Percentiles rank a stretch among this genome's conserved stretches.
Evolutionary conservation across 1,140 invertebrate genomes (phyloP).

Genomic region (Globodera rostochiensis): DNA sequence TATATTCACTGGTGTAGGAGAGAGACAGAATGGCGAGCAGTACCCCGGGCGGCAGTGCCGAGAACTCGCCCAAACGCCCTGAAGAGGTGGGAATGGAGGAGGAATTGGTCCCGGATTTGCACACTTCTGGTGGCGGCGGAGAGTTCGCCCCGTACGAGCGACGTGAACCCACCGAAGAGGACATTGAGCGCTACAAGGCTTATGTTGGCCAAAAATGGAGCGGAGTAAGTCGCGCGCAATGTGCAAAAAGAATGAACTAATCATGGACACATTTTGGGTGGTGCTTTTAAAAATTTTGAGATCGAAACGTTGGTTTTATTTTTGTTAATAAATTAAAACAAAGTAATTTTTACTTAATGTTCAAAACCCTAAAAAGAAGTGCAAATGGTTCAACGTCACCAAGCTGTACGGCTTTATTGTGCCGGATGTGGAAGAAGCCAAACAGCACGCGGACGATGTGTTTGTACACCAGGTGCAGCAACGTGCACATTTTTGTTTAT

Average conservation of each 20-base stretch:
- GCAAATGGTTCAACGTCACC: slow-evolving; percentile 40
- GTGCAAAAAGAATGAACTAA: too few species aligned
- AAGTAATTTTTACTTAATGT: neutral
- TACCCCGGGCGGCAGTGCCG: neutral
- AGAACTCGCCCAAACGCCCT: neutral
- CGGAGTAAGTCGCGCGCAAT: neutral
- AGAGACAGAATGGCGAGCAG: slow-evolving; percentile 18
- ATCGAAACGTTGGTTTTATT: too few species aligned
- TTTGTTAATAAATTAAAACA: too few species aligned
- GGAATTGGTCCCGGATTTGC: neutral
- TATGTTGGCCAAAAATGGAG: slow-evolving; percentile 43
- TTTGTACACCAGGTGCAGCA: slow-evolving; percentile 32
- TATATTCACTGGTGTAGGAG: neutral
- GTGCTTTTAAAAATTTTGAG: too few species aligned
- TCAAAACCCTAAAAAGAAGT: neutral
- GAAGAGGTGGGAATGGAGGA: neutral
- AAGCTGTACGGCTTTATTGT: slow-evolving; percentile 41
- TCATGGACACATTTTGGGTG: too few species aligned
- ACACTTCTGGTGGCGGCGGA: too few species aligned
- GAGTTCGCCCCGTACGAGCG: neutral
- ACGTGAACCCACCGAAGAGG: slow-evolving; percentile 30
- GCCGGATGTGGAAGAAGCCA: slow-evolving; percentile 34
- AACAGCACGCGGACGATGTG: slow-evolving; percentile 35
- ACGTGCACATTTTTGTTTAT: too few species aligned
- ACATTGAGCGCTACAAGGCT: slow-evolving; percentile 33